A percentile compares a stretch with the other conserved stretches of the same genome.
These are phyloP conservation scores for Gibbula magus DNA, from an alignment of 2,888 invertebrate genomes.

Conservation along the genomic window DNA sequence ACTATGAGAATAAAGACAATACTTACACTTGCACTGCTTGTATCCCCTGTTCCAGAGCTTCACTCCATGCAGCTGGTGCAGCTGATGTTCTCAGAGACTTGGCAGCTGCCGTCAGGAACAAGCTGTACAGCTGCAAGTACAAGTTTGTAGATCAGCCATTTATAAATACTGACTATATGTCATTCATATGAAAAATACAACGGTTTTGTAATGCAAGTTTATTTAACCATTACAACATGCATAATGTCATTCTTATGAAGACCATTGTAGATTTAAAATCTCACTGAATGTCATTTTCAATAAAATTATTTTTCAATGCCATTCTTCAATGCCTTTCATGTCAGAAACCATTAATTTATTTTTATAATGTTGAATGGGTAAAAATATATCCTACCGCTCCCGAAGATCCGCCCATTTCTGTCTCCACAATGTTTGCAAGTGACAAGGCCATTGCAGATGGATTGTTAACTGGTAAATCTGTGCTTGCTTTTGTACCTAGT, in stretches of 20 bases:
- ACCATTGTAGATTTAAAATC: too few species aligned
- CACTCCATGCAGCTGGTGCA: constrained; percentile 76
- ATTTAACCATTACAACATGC: too few species aligned
- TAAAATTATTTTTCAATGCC: neutral
- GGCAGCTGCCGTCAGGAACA: constrained; percentile 81
- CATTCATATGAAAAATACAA: too few species aligned
- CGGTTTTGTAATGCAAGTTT: too few species aligned
- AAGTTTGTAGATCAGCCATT: neutral
- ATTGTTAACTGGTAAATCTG: constrained; percentile 43
- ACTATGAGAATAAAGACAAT: neutral
- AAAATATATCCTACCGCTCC: constrained; percentile 78
- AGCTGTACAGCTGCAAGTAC: constrained; percentile 80
- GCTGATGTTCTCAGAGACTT: constrained; percentile 48
- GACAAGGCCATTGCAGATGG: constrained; percentile 52
- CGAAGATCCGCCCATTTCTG: constrained; percentile 86
- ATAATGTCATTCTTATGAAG: too few species aligned
- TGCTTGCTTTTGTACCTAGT: constrained; percentile 39
- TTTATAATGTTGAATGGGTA: neutral
- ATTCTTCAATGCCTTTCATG: neutral
- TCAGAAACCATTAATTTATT: neutral
- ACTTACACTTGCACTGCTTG: constrained; percentile 79
- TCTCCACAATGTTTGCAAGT: constrained; percentile 78
- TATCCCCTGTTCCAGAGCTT: constrained; percentile 79
- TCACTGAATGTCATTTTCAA: neutral
- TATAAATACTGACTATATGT: neutral